A percentile compares a stretch with the other conserved stretches of the same genome.
Evolutionary conservation across 2,888 invertebrate species (phyloP).

Genomic region (Lepidonotus clava): DNA sequence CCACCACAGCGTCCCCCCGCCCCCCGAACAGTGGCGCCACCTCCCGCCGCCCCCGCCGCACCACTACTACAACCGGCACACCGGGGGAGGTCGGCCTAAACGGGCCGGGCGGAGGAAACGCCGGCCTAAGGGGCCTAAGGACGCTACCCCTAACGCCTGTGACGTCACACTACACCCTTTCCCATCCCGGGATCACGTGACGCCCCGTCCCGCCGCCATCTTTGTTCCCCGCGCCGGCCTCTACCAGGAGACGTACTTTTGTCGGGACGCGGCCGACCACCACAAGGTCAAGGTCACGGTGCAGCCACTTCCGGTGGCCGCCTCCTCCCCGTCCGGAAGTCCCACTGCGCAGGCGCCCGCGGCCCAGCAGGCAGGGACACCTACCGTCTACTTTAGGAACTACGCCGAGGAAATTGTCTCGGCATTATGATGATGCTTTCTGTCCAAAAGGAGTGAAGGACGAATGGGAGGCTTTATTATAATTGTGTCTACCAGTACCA

Average conservation of each 20-base stretch:
- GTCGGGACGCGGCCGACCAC: neutral
- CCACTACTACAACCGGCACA: too few species aligned
- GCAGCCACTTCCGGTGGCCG: neutral
- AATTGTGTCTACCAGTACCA: too few species aligned
- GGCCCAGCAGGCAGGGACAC: neutral
- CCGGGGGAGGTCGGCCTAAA: too few species aligned
- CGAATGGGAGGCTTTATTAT: too few species aligned
- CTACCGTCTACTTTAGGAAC: neutral
- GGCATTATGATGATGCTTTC: neutral
- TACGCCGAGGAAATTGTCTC: neutral
- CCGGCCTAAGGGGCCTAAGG: too few species aligned
- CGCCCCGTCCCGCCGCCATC: neutral
- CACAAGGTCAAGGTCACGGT: neutral
- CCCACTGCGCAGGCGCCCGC: neutral
- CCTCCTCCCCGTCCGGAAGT: neutral
- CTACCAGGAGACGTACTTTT: neutral
- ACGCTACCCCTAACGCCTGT: too few species aligned
- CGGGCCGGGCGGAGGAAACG: too few species aligned
- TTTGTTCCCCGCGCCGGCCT: neutral
- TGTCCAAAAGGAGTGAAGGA: too few species aligned
- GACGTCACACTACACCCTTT: too few species aligned
- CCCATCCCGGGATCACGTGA: too few species aligned
- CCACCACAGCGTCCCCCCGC: neutral
- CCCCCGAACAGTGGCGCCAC: too few species aligned
- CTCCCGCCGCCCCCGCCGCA: too few species aligned